A percentile compares a stretch with the other conserved stretches of the same genome.
phyloP scores from a whole-genome alignment of 2,113 vertebrate species.

The Thamnophis sirtalis region DNA sequence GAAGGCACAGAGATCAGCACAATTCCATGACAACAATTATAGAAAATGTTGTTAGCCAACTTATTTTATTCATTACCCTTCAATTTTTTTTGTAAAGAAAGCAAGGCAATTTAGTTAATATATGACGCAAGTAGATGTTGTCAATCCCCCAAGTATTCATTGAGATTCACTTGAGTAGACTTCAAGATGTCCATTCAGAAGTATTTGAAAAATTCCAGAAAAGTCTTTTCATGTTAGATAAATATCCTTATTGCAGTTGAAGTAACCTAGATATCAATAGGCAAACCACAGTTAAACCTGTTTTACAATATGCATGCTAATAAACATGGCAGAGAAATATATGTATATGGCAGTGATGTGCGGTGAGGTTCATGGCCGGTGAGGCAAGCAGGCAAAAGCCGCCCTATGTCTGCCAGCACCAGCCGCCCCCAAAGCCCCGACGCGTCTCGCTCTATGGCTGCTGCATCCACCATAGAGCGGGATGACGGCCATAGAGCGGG shows the following conservation, averaged over 20 bases:
- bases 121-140: background rate
- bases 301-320: background rate
- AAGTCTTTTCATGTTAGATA: background rate
- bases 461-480: too few relatives aligned
- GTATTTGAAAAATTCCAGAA: background rate
- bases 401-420: too few relatives aligned
- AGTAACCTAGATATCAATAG: background rate
- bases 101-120: background rate
- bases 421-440: too few relatives aligned
- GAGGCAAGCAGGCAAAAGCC: too few relatives aligned
- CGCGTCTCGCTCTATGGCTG: too few relatives aligned
- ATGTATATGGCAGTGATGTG: background rate
- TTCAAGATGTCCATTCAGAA: background rate
- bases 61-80: fast-evolving
- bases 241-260: background rate
- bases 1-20: background rate
- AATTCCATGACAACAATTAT: background rate
- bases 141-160: background rate
- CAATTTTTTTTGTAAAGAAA: background rate
- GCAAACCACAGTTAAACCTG: background rate
- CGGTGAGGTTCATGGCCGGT: too few relatives aligned
- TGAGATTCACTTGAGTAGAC: background rate
- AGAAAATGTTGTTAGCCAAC: background rate
- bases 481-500: too few relatives aligned
- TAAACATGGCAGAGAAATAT: background rate